These are phyloP conservation scores for Drosophila histrio DNA, from an alignment of 2,888 invertebrate genomes.

Conservation along the genomic window DNA sequence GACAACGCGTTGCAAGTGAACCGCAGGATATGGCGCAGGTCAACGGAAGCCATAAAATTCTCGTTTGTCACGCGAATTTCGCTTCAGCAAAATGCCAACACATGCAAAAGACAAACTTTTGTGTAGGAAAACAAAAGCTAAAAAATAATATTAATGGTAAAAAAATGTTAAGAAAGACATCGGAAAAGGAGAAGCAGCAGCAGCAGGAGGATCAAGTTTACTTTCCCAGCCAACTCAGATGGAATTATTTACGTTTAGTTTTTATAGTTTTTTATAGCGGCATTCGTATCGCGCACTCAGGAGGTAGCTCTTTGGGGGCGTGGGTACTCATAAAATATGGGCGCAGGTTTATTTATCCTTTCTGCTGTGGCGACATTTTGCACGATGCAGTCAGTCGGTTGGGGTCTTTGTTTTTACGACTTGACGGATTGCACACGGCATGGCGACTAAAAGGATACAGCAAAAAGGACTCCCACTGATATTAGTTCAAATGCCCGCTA, in stretches of 20 bases:
- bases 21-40: slow-evolving; percentile 83
- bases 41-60: slow-evolving; percentile 84
- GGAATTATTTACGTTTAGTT: slow-evolving; percentile 82
- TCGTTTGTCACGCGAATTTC: slow-evolving; percentile 84
- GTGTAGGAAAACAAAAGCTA: slow-evolving; percentile 22
- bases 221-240: slow-evolving; percentile 59
- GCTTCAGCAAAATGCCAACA: slow-evolving; percentile 73
- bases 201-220: slow-evolving; percentile 47
- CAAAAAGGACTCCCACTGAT: slow-evolving; percentile 27
- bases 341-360: slow-evolving; percentile 80
- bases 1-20: slow-evolving; percentile 62
- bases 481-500: slow-evolving; percentile 70
- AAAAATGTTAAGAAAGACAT: slow-evolving; percentile 52
- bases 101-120: slow-evolving; percentile 81
- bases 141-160: slow-evolving; percentile 70
- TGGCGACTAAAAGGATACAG: slow-evolving; percentile 25
- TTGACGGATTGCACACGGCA: slow-evolving; percentile 66
- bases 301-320: slow-evolving; percentile 42
- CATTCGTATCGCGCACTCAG: slow-evolving; percentile 22
- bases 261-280: slow-evolving; percentile 81
- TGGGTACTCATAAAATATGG: slow-evolving; percentile 71
- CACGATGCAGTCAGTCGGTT: slow-evolving; percentile 30
- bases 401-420: slow-evolving; percentile 71
- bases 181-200: background rate
- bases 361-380: slow-evolving; percentile 68